Evolutionary conservation across 2,888 invertebrate species (phyloP), one percentile per base, ranked within the genome.

Genomic region (Dyspetes luteomarginatus): DNA sequence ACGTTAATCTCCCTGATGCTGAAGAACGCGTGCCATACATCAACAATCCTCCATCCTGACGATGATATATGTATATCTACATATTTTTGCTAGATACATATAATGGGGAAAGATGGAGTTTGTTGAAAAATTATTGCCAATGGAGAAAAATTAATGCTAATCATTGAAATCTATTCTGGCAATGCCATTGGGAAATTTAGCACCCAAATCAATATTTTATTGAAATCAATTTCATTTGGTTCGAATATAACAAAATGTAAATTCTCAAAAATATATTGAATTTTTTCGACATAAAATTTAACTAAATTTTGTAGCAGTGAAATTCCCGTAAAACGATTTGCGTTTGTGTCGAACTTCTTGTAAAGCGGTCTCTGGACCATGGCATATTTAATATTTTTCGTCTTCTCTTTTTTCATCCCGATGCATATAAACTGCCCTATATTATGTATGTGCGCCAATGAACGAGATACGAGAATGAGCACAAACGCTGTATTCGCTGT

Each of bases 321-420:
- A n/a, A n/a, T n/a, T n/a, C n/a, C 4, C 12, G 26, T 4, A 7
- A 41, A 60, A 41, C 41, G 41, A 41, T 36, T 28, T 60, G 19
- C 45, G 24, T 45, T 62, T 60, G 48, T 62, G 43, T 41, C 24
- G 62, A 36, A 43, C n/a, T n/a, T 52, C 62, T 43, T 30, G 45
- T 55, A 64, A 69, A 52, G 64, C 55, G 62, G 30, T 64, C 48
- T 77, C 69, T 64, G 62, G 64, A 69, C 43, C 55, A 48, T 62
- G 41, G 15, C 22, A 52, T 60, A 41, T 19, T 36, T 64, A 41
- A 15, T 52, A 50, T 67, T 26, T 17, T 58, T 28, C 41, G 9
- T 36, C 60, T 30, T 48, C 36, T 22, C 15, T 0, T 41, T 36
- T 7, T 48, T 24, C 24, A 4, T 26, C 4, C 36, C n/a, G 22